phyloP scores from a whole-genome alignment of 2,797 vertebrate species.

The Crocidura indochinensis region DNA sequence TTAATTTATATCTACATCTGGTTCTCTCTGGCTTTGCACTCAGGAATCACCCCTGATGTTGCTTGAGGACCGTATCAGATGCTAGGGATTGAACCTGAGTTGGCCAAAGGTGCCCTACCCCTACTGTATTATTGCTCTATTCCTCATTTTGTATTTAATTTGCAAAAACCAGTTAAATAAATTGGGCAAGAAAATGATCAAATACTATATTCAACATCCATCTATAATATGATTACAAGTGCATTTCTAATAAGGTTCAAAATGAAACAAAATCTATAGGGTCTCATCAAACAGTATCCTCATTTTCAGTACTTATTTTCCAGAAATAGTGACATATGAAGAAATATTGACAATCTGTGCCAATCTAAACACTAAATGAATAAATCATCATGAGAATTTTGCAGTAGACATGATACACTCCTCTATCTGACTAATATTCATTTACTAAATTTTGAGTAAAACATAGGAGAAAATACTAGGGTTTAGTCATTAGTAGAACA shows the following conservation, averaged over 20 bases:
- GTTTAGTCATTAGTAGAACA: neutral
- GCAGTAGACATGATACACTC: neutral
- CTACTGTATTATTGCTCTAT: no score
- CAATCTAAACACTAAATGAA: neutral
- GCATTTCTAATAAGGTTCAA: constrained; percentile 31
- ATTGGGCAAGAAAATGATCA: neutral
- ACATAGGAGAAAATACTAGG: constrained; percentile 43
- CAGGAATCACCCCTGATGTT: no score
- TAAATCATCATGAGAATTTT: constrained; percentile 37
- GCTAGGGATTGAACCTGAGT: no score
- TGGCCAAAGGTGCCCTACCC: no score
- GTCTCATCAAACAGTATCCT: neutral
- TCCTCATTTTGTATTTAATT: neutral
- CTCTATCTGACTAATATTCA: neutral
- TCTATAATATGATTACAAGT: neutral
- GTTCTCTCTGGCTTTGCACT: no score
- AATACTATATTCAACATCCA: neutral
- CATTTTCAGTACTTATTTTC: constrained; percentile 32
- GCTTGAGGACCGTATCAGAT: no score
- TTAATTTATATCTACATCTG: no score
- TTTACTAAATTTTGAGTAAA: neutral
- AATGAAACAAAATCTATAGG: neutral
- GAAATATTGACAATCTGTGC: constrained; percentile 24
- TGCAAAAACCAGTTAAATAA: constrained; percentile 18
- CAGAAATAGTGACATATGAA: constrained; percentile 37